Base-by-base conservation (phyloP, 2,797 vertebrate genomes). In the Furcifer pardalis region DNA sequence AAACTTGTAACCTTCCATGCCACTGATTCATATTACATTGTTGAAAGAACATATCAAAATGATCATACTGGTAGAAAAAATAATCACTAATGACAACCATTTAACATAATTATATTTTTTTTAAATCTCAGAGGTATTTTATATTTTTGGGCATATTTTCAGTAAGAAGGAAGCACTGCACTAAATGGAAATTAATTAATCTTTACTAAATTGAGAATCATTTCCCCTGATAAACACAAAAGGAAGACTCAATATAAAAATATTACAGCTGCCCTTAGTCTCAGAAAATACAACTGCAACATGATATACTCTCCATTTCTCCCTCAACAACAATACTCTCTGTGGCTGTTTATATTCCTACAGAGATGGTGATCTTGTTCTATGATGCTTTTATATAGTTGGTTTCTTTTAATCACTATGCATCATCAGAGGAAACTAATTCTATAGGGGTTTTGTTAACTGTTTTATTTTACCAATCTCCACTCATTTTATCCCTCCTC, bases 151-250 rank as follows among this genome's bases (percentile, higher is more conserved):
- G 49, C 44, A 75, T 59, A 77, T 85, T 87, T 88, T 59, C 72
- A 25, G 7, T 10, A 44, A 5, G 25, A 77, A 83, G 15, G 21
- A 77, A 86, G 69, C 19, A 49, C 79, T 86, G 85, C 85, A 81
- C 77, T 63, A 86, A 84, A 75, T 73, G 83, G 71, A 90, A 88
- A 79, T 40, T 27, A 79, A 56, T 79, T 78, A 60, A 69, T 86
- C 49, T 49, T 13, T 63, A 3, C 23, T n/a, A 87, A 85, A 85
- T 32, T 68, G 40, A 65, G 40, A 63, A 76, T 76, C 79, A 86
- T 65, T 65, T 63, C 83, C 32, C 32, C 79, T 32, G 9, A 77
- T 69, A 80, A 77, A 62, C 32, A 25, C n/a, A 74, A 19, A 44
- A 6, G 27, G 15, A 49, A 6, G 27, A 87, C 66, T 81, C 2